Base-by-base conservation (phyloP, 35 echinoderm and acorn worm species). In the Lytechinus variegatus region DNA sequence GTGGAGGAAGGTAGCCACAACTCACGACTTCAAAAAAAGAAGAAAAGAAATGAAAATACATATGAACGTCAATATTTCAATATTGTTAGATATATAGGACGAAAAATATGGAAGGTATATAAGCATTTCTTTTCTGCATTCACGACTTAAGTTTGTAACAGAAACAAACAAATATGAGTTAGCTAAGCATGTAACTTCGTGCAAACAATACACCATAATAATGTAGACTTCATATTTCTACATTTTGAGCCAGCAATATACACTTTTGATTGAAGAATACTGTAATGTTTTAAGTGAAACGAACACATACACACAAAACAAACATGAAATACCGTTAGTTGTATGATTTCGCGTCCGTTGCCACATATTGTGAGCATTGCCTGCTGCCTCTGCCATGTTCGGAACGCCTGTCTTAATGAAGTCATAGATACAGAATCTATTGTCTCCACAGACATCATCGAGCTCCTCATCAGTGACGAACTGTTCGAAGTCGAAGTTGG, bases 1-100 rank as follows among this genome's bases (percentile, higher is more conserved):
- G 98, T 53, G 97, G 95, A 56, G 95, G 53, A 27, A 99, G 72
- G 79, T 96, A 96, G 21, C 97, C 96, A 61, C 98, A 99, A 61
- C 94, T 96, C 8, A 93, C 55, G 16, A 97, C 98, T 99, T 8
- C 1, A 44, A 90, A 52, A 90, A 10, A 54, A 90, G 12, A 3
- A 21, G 24, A 0, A 24, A 24, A 79, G 19, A 44, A 44, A 44
- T 44, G 33, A 44, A 44, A 44, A 44, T n/a, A 44, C 33, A 44
- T 44, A 2, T 44, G 2, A 44, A 44, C 33, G 33, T 44, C 33
- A 44, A 44, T 44, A 44, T 44, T 44, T 44, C 33, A 44, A 44
- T 44, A 44, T 44, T 44, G 33, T 44, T 44, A n/a, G n/a, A n/a
- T n/a, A n/a, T n/a, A 44, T 44, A 44, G 33, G 33, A 44, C 33